A percentile compares a stretch with the other conserved stretches of the same genome.
Evolutionary conservation across 2,888 invertebrate genomes (phyloP).

Genomic region (Coenonympha glycerion): DNA sequence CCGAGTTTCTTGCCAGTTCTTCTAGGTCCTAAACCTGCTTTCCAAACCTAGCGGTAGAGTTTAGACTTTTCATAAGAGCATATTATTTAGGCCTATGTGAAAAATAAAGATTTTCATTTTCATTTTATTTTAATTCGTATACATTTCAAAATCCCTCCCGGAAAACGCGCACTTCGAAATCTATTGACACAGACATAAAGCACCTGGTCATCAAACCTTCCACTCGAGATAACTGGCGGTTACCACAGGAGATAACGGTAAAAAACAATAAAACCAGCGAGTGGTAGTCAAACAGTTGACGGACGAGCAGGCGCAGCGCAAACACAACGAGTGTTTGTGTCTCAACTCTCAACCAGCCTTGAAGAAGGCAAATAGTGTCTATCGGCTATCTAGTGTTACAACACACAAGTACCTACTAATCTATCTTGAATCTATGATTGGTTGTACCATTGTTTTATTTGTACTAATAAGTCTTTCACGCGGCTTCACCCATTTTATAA

Average conservation of each 20-base stretch:
- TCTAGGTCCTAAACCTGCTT: too few relatives aligned
- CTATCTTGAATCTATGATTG: neutral
- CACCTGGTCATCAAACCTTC: slow-evolving; percentile 10
- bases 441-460: too few relatives aligned
- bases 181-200: neutral
- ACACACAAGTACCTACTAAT: too few relatives aligned
- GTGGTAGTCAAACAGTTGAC: slow-evolving; percentile 10
- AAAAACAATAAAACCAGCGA: slow-evolving; percentile 11
- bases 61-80: too few relatives aligned
- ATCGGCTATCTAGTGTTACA: neutral
- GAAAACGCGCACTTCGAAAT: neutral
- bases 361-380: slow-evolving; percentile 1
- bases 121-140: too few relatives aligned
- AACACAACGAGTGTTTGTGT: slow-evolving; percentile 3
- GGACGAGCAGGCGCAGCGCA: neutral
- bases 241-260: slow-evolving; percentile 1
- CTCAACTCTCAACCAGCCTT: slow-evolving; percentile 8
- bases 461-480: too few relatives aligned
- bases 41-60: too few relatives aligned
- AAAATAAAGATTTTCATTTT: too few relatives aligned
- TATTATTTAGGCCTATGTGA: too few relatives aligned
- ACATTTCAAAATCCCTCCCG: neutral
- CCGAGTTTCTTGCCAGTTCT: too few relatives aligned
- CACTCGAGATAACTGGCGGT: neutral
- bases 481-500: too few relatives aligned